phyloP scores from a whole-genome alignment of 1,140 invertebrate species.

The Drosophila takahashii region DNA sequence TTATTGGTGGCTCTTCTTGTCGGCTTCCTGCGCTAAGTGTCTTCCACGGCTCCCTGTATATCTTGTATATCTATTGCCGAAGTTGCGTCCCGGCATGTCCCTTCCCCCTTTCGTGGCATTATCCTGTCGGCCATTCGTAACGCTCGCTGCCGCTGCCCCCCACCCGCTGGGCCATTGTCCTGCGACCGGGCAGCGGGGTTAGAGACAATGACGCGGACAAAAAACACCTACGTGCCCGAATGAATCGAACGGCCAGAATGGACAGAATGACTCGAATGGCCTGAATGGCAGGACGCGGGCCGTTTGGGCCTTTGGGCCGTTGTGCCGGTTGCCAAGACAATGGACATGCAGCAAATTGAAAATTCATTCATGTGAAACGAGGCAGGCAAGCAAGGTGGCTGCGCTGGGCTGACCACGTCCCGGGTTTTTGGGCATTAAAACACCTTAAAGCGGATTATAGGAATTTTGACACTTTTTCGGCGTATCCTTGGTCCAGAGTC shows the following conservation, averaged over 20 bases:
- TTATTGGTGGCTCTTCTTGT: conserved; percentile 52
- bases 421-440: conserved; percentile 71
- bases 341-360: conserved; percentile 78
- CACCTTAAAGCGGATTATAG: conserved; percentile 82
- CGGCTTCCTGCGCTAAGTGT: conserved; percentile 4
- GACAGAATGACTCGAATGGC: conserved; percentile 27
- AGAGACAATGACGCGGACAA: conserved; percentile 72
- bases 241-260: conserved; percentile 42
- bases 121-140: conserved; percentile 59
- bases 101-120: conserved; percentile 41
- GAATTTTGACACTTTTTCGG: conserved; percentile 83
- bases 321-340: conserved; percentile 75
- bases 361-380: conserved; percentile 82
- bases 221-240: conserved; percentile 72
- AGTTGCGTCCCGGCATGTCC: neutral
- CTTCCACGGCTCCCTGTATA: conserved; percentile 13
- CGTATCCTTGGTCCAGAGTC: conserved; percentile 61
- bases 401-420: conserved; percentile 27
- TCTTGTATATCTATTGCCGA: conserved; percentile 21
- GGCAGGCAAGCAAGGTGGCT: conserved; percentile 52
- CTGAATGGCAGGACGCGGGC: conserved; percentile 78
- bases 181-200: conserved; percentile 27
- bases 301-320: conserved; percentile 10
- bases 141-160: conserved; percentile 47
- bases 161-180: conserved; percentile 60